Evolutionary conservation across 2,113 vertebrate species (phyloP).

Genomic region (Aptenodytes patagonicus): DNA sequence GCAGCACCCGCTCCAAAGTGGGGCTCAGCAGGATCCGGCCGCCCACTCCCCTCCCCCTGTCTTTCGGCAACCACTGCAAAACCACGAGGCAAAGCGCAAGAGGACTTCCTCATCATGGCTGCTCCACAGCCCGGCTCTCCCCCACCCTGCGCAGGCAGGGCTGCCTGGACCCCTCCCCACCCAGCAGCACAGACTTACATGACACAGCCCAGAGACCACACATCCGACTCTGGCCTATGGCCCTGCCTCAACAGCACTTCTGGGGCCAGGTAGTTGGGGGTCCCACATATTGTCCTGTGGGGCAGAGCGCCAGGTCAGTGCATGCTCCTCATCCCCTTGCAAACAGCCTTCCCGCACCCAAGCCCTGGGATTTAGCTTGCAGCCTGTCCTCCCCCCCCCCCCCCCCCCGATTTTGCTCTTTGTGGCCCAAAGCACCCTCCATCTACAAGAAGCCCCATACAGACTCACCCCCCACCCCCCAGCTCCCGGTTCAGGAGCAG

Average conservation of each 20-base stretch:
- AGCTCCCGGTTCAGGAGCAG: neutral
- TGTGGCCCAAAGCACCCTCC: neutral
- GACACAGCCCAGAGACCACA: constrained; percentile 97
- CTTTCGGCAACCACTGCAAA: neutral
- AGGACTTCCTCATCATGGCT: neutral
- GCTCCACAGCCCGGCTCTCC: neutral
- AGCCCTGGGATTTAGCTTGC: neutral
- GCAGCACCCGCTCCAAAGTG: neutral
- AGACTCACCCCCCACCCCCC: neutral
- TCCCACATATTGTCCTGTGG: constrained; percentile 96
- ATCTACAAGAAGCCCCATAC: neutral
- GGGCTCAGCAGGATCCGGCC: neutral
- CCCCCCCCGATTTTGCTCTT: neutral
- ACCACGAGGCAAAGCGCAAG: neutral
- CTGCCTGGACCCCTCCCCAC: neutral
- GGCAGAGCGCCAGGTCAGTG: neutral
- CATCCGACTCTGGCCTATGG: constrained; percentile 91
- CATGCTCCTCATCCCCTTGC: neutral
- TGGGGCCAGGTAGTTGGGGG: constrained; percentile 98
- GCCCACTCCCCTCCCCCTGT: neutral
- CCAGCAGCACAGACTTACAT: constrained; percentile 81
- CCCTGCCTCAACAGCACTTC: constrained; percentile 97
- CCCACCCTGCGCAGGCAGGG: neutral
- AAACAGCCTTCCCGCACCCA: neutral
- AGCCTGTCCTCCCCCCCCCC: neutral